These are phyloP conservation scores for Drosophila punjabiensis DNA, from an alignment of 1,140 invertebrate genomes.

Conservation along the genomic window DNA sequence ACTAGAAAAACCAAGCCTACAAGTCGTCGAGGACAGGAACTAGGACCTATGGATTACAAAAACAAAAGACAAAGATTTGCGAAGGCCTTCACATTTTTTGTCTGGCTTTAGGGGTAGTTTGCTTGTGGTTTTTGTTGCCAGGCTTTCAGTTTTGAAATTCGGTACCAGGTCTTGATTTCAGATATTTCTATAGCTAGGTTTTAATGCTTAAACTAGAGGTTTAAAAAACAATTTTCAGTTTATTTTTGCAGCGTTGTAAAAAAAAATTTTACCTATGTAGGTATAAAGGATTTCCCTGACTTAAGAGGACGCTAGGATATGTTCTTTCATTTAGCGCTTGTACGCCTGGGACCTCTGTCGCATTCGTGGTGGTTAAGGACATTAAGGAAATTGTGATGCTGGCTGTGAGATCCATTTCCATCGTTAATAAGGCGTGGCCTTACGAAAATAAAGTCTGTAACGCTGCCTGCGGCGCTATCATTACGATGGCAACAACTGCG, in stretches of 20 bases:
- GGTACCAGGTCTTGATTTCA: neutral
- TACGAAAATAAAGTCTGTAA: conserved; percentile 6
- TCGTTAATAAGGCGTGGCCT: conserved; percentile 57
- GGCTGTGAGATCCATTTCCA: conserved; percentile 21
- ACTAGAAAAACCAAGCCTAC: neutral
- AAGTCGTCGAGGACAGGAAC: neutral
- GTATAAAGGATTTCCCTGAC: neutral
- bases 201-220: too few species aligned
- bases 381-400: neutral
- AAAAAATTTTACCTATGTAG: too few species aligned
- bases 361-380: neutral
- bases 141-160: neutral
- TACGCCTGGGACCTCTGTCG: neutral
- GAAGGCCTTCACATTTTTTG: neutral
- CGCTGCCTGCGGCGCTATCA: conserved; percentile 5
- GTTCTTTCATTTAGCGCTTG: neutral
- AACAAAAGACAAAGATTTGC: conserved; percentile 4
- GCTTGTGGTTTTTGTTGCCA: neutral
- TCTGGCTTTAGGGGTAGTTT: conserved; percentile 7
- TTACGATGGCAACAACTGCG: neutral
- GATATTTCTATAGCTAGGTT: too few species aligned
- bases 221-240: neutral
- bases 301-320: neutral
- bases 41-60: neutral
- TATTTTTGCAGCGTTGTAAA: too few species aligned